Percentiles rank a stretch among this genome's conserved stretches.
phyloP scores from a whole-genome alignment of 2,113 vertebrate genomes.

The Illadopsis cleaveri region DNA sequence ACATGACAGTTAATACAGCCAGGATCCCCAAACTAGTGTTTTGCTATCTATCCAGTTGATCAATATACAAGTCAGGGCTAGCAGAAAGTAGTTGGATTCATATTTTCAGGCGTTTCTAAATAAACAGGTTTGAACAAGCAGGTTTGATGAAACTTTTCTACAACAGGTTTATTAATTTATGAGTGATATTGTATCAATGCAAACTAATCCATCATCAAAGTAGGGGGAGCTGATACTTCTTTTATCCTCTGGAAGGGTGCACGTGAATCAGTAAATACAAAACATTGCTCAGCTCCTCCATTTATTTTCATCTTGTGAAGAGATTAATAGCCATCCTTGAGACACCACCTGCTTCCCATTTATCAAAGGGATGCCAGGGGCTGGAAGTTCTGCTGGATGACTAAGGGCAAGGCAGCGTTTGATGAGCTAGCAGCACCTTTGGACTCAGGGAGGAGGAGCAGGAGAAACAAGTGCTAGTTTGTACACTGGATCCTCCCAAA shows the following conservation, averaged over 20 bases:
- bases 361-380: conserved; percentile 44
- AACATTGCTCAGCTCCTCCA: not conserved
- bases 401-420: not conserved
- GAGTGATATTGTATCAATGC: conserved; percentile 27
- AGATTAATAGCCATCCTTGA: conserved; percentile 71
- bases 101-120: not conserved
- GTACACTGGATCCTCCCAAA: not conserved
- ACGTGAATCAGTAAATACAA: conserved; percentile 63
- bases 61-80: not conserved
- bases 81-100: not conserved
- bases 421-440: not conserved
- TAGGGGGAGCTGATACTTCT: not conserved
- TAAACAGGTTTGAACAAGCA: not conserved
- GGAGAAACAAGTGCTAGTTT: not conserved
- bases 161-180: conserved; percentile 22
- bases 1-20: not conserved
- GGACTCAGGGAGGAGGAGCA: not conserved
- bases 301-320: conserved; percentile 52
- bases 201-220: conserved; percentile 33
- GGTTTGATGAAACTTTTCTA: not conserved
- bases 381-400: conserved; percentile 1
- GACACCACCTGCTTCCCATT: conserved; percentile 62
- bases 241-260: conserved; percentile 7
- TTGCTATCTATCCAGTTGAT: not conserved
- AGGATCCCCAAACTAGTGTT: not conserved